These are phyloP conservation scores for Patella ulyssiponensis DNA, from an alignment of 2,888 invertebrate species.

Conservation along the genomic window DNA sequence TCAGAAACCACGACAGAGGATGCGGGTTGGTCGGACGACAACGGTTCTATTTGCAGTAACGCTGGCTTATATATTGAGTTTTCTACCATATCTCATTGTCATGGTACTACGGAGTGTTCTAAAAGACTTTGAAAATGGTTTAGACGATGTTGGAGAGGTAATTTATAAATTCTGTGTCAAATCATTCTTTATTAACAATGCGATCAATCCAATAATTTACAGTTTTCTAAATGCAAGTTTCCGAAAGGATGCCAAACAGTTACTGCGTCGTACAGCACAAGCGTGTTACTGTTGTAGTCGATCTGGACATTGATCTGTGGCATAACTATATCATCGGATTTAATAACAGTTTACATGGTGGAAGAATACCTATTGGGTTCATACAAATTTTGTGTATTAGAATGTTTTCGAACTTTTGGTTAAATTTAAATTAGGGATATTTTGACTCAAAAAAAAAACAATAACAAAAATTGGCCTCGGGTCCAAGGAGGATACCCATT, in stretches of 20 bases:
- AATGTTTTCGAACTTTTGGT: too few relatives aligned
- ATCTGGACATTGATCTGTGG: too few relatives aligned
- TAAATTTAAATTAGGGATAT: too few relatives aligned
- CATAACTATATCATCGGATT: too few relatives aligned
- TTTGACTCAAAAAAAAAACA: too few relatives aligned
- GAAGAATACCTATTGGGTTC: too few relatives aligned
- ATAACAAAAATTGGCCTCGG: too few relatives aligned
- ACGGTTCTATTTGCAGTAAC: constrained; percentile 64
- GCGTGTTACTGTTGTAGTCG: constrained; percentile 39
- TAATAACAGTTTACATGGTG: too few relatives aligned
- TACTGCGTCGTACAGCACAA: constrained; percentile 42
- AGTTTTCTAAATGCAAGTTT: constrained; percentile 64
- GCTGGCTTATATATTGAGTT: constrained; percentile 61
- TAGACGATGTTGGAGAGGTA: constrained; percentile 55
- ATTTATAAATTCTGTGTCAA: constrained; percentile 63
- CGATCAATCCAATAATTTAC: constrained; percentile 66
- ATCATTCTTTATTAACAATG: constrained; percentile 66
- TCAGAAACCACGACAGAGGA: constrained; percentile 17
- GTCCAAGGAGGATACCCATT: too few relatives aligned
- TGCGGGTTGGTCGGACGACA: constrained; percentile 61
- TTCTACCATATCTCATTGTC: constrained; percentile 61
- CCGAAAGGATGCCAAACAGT: constrained; percentile 54
- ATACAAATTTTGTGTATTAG: too few relatives aligned
- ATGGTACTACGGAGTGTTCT: constrained; percentile 60
- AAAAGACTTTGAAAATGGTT: constrained; percentile 55